phyloP scores from a whole-genome alignment of 2,888 invertebrate species.

The Drosophila lutescens region DNA sequence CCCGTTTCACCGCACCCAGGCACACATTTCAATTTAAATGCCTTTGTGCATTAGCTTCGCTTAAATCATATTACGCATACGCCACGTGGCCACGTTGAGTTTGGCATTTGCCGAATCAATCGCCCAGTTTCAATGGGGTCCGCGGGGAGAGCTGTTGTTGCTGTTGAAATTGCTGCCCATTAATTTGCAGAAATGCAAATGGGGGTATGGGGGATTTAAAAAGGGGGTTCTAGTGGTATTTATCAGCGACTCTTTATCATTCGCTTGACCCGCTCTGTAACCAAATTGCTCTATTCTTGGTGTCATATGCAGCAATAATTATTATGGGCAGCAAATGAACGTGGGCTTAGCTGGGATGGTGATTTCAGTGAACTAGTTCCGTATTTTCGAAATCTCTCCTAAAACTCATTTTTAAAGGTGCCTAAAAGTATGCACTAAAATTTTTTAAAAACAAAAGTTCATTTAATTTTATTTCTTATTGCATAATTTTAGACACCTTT shows the following conservation, averaged over 20 bases:
- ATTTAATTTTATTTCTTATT: too few species aligned
- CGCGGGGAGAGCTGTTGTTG: constrained; percentile 35
- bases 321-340: constrained; percentile 2
- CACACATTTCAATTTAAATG: constrained; percentile 71
- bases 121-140: constrained; percentile 24
- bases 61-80: constrained; percentile 76
- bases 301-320: constrained; percentile 44
- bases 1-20: constrained; percentile 6
- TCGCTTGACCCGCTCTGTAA: constrained; percentile 8
- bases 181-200: constrained; percentile 45
- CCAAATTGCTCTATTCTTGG: constrained; percentile 7
- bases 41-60: constrained; percentile 74
- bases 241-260: constrained; percentile 16
- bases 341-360: not conserved
- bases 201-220: not conserved
- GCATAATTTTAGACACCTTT: too few species aligned
- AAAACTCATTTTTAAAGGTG: too few species aligned
- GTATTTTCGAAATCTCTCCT: too few species aligned
- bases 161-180: constrained; percentile 66
- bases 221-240: constrained; percentile 9
- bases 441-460: too few species aligned
- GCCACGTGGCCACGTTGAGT: constrained; percentile 53
- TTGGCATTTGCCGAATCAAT: constrained; percentile 49
- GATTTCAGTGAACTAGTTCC: constrained; percentile 8
- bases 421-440: too few species aligned